These are phyloP conservation scores for Pygoscelis adeliae DNA, from an alignment of 2,113 vertebrate species.

Conservation along the genomic window DNA sequence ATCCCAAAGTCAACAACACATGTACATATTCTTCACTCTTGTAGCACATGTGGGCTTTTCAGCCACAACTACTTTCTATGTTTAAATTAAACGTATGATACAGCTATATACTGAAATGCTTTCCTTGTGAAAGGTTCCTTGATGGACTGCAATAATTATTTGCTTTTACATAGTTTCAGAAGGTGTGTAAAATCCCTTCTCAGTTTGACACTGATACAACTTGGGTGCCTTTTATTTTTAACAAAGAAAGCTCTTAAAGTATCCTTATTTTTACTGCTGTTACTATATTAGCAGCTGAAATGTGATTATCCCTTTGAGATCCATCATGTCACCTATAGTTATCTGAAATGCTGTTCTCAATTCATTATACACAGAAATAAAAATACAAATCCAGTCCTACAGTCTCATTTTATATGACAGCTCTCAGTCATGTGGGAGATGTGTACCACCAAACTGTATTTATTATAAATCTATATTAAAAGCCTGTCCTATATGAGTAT, in stretches of 20 bases:
- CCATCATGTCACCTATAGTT: neutral
- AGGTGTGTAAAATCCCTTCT: neutral
- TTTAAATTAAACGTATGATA: neutral
- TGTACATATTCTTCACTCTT: neutral
- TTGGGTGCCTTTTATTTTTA: neutral
- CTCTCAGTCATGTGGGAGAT: neutral
- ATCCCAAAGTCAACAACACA: neutral
- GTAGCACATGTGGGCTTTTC: neutral
- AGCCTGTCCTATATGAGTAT: neutral
- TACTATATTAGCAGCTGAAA: neutral
- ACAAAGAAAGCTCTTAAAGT: neutral
- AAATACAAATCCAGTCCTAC: neutral
- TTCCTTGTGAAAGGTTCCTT: neutral
- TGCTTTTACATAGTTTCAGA: neutral
- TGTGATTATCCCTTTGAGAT: conserved; percentile 19
- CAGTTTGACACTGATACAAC: neutral
- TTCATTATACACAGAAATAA: conserved; percentile 14
- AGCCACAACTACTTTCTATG: neutral
- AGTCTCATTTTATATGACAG: conserved; percentile 11
- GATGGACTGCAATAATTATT: neutral
- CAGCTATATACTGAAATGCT: neutral
- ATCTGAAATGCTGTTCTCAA: neutral
- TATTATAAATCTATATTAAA: conserved; percentile 40
- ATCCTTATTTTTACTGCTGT: neutral
- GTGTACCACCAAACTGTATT: neutral